Conservation (phyloP, 2,797 vertebrate species). For the Sebastiscus albofasciatus region DNA sequence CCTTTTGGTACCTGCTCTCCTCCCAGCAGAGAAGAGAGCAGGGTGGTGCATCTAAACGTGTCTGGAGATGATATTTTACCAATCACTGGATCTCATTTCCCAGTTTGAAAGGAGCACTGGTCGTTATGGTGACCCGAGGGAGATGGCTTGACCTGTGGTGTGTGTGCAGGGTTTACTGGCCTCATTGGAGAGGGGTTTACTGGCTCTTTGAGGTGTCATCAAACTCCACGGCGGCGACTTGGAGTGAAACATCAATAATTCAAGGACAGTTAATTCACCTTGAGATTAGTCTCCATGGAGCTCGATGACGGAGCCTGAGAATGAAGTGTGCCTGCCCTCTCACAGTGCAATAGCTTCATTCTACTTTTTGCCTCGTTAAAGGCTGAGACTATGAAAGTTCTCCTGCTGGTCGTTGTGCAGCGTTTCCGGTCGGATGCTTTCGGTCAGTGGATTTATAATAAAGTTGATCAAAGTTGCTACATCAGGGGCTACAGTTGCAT, state of each 20-base stretch:
- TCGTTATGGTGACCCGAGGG: slow-evolving; percentile 37
- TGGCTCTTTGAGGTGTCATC: slow-evolving; percentile 47
- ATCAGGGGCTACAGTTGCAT: slow-evolving; percentile 1
- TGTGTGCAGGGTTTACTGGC: slow-evolving; percentile 36
- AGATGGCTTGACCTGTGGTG: slow-evolving; percentile 46
- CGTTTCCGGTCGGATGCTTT: not conserved
- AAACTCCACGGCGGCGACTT: slow-evolving; percentile 38
- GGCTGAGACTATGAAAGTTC: not conserved
- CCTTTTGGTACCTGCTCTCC: slow-evolving; percentile 49
- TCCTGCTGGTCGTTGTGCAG: not conserved
- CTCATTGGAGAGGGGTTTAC: slow-evolving; percentile 43
- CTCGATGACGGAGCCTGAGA: slow-evolving; percentile 8
- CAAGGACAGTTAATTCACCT: slow-evolving; percentile 76
- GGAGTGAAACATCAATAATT: slow-evolving; percentile 73
- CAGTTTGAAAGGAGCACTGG: slow-evolving; percentile 22
- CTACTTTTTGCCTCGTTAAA: slow-evolving; percentile 37
- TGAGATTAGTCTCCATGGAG: slow-evolving; percentile 53
- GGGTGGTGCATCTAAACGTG: slow-evolving; percentile 15
- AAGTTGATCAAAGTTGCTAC: slow-evolving; percentile 41
- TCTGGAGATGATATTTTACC: slow-evolving; percentile 43
- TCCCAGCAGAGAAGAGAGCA: slow-evolving; percentile 43
- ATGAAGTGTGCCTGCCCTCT: slow-evolving; percentile 23
- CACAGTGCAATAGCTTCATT: slow-evolving; percentile 19
- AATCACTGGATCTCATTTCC: slow-evolving; percentile 45
- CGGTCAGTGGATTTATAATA: slow-evolving; percentile 19